Evolutionary conservation across 2,888 invertebrate genomes (phyloP).

Genomic region (Ephialtes manifestator): DNA sequence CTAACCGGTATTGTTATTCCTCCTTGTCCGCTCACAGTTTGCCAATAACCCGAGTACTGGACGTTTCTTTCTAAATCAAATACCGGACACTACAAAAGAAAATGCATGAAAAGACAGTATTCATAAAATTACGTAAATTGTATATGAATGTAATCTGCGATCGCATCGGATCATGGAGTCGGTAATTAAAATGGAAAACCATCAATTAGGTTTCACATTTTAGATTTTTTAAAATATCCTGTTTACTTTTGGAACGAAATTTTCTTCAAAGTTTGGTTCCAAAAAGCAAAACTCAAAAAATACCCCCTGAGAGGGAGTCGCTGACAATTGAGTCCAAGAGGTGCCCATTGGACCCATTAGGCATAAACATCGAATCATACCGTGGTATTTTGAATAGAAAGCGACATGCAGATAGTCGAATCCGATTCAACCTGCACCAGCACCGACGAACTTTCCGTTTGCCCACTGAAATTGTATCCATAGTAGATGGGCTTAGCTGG

Average conservation of each 20-base stretch:
- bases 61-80: conserved; percentile 93
- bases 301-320: too few species aligned
- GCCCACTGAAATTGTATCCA: conserved; percentile 88
- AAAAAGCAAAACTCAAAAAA: too few species aligned
- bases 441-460: conserved; percentile 86
- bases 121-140: not conserved
- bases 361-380: conserved; percentile 85
- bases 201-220: too few species aligned
- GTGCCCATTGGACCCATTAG: too few species aligned
- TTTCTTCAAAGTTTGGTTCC: too few species aligned
- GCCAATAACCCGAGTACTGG: conserved; percentile 91
- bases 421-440: conserved; percentile 89
- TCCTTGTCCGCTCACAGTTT: conserved; percentile 92
- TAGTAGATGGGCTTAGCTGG: conserved; percentile 89
- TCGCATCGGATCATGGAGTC: too few species aligned
- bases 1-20: conserved; percentile 92
- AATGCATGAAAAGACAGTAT: not conserved
- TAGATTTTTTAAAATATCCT: too few species aligned
- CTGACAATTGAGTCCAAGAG: too few species aligned
- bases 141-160: too few species aligned
- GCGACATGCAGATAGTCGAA: conserved; percentile 91
- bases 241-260: too few species aligned
- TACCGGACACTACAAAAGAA: conserved; percentile 91
- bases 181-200: too few species aligned
- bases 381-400: conserved; percentile 92